Percentiles rank a stretch among this genome's conserved stretches.
Conservation (phyloP, 2,888 invertebrate species). For the Pyrgus malvae region DNA sequence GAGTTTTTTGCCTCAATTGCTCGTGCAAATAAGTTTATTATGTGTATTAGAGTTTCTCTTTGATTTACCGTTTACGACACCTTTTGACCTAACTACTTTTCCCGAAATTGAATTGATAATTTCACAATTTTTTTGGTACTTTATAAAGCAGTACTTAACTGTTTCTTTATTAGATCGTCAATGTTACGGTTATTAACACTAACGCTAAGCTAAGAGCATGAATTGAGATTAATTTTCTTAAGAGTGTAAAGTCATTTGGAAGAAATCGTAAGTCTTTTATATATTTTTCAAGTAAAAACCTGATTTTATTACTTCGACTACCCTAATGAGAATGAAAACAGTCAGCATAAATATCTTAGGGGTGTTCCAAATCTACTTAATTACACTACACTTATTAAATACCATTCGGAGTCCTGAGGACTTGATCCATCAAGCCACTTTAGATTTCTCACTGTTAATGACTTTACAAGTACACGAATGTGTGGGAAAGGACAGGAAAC, state of each 20-base stretch:
- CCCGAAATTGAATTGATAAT: too few species aligned
- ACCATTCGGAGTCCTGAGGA: constrained; percentile 18
- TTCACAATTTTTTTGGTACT: too few species aligned
- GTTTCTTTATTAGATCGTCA: too few species aligned
- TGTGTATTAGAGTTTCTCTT: constrained; percentile 12
- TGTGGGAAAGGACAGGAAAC: constrained; percentile 53
- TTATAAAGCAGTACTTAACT: background rate
- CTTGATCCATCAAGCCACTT: constrained; percentile 29
- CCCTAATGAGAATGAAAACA: background rate
- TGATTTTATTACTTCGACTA: constrained; percentile 17
- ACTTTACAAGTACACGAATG: constrained; percentile 36
- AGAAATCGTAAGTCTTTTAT: background rate
- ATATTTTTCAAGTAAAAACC: constrained; percentile 5
- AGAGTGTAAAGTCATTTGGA: too few species aligned
- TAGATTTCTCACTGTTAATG: constrained; percentile 31
- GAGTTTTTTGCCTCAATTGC: constrained; percentile 21
- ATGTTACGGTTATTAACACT: too few species aligned
- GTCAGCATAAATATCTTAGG: constrained; percentile 10
- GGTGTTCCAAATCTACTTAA: constrained; percentile 15
- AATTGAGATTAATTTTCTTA: too few species aligned
- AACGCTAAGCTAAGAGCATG: too few species aligned
- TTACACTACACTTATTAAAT: constrained; percentile 24
- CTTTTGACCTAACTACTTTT: too few species aligned
- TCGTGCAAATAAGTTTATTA: constrained; percentile 11
- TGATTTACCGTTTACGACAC: background rate